These are phyloP conservation scores for Pseudochirops cupreus DNA, from an alignment of 2,797 vertebrate genomes.

Conservation along the genomic window DNA sequence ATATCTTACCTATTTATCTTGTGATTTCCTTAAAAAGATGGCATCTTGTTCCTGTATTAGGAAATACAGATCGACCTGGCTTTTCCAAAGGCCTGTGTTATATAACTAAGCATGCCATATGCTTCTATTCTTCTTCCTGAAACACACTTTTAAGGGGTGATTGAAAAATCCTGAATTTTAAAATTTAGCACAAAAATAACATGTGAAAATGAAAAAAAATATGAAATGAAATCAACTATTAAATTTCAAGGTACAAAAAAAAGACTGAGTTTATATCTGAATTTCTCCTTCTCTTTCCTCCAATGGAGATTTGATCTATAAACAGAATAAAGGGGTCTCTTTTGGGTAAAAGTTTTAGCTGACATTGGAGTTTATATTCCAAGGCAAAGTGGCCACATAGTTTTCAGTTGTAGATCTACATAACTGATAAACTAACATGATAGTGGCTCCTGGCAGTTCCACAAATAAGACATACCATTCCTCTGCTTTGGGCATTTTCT, in stretches of 20 bases:
- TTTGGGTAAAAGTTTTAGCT: not conserved
- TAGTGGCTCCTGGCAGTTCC: not conserved
- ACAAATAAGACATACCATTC: not conserved
- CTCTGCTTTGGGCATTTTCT: not conserved
- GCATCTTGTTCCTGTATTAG: not conserved
- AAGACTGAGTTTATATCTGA: not conserved
- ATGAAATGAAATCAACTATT: not conserved
- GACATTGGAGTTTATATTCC: not conserved
- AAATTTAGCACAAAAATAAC: not conserved
- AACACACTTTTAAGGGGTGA: not conserved
- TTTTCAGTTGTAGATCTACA: not conserved
- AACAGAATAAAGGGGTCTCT: not conserved
- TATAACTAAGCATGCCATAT: fast-evolving
- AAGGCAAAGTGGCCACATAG: not conserved
- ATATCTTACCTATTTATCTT: not conserved
- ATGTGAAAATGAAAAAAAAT: not conserved
- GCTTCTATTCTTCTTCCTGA: not conserved
- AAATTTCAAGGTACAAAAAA: too few species aligned
- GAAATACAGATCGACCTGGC: fast-evolving
- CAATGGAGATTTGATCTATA: not conserved
- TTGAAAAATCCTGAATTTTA: conserved; percentile 20
- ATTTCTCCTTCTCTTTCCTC: not conserved
- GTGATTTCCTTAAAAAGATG: not conserved
- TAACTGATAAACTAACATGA: not conserved
- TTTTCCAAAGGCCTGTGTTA: not conserved